Percentiles rank a stretch among this genome's conserved stretches.
Conservation (phyloP, 2,888 invertebrate species). For the Arenicola marina region DNA sequence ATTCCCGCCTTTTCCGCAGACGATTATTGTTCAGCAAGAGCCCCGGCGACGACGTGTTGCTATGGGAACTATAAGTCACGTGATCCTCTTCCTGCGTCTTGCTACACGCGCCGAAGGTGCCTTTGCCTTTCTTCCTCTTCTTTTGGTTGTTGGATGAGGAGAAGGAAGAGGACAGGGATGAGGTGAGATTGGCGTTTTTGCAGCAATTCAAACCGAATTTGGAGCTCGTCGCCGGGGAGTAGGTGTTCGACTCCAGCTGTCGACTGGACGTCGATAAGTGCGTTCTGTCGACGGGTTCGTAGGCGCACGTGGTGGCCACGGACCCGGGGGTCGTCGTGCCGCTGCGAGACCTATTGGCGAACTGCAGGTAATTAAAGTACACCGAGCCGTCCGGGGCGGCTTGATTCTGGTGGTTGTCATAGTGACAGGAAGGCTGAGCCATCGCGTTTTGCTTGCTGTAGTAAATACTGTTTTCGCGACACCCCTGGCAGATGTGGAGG, state of each 20-base stretch:
- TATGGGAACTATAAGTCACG: background rate
- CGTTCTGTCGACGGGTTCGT: background rate
- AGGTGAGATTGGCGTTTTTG: background rate
- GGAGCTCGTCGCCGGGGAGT: background rate
- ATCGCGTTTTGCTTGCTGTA: background rate
- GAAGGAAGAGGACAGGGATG: background rate
- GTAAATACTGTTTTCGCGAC: background rate
- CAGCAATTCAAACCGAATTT: constrained; percentile 3
- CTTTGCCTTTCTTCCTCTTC: background rate
- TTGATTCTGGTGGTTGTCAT: background rate
- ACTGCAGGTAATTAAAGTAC: constrained; percentile 2
- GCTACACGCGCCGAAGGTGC: background rate
- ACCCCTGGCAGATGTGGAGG: background rate
- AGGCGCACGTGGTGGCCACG: background rate
- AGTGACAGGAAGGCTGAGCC: too few species aligned
- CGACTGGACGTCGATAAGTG: background rate
- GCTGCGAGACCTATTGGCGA: background rate
- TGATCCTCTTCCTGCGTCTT: background rate
- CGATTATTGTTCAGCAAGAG: constrained; percentile 4
- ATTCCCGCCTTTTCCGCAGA: background rate
- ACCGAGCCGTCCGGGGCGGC: background rate
- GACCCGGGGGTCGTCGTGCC: background rate
- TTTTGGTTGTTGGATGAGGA: too few species aligned
- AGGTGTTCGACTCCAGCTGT: background rate
- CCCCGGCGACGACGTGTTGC: background rate